Evolutionary conservation across 2,113 vertebrate species (phyloP), one percentile per base, ranked within the genome.

Genomic region (Ploceus nigricollis): DNA sequence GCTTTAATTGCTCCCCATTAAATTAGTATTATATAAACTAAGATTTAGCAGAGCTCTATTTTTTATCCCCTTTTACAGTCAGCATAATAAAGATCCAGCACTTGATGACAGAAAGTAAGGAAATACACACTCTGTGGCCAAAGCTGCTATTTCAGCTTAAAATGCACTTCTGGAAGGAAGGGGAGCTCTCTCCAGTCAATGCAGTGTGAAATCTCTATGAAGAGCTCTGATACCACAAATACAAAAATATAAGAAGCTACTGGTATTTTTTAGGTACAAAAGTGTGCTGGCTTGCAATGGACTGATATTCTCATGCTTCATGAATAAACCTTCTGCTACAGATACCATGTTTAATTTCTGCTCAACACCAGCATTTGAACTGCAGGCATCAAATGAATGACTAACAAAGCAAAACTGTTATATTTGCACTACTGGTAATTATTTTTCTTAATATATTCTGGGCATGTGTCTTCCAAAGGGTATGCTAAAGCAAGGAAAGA

Each of bases 1-100:
- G 23, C 48, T 89, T 92, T 89, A 92, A 78, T 82, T 79, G 45
- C 60, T 93, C 51, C 44, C 27, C 72, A 84, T 84, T 94, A 94
- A 84, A 75, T 91, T 75, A 65, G 24, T 69, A 48, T 82, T 84
- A 72, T 5, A 83, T 90, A 89, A 94, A 95, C 73, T 56, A 65
- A 91, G 77, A 37, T 88, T 94, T 75, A 93, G 39, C 56, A 84
- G 33, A 87, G 50, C 60, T 87, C 61, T 87, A 25, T n/a, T 78
- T 96, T 91, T 91, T 27, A 66, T 80, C 20, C 25, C 7, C 5
- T 93, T 92, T 83, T 75, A 77, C 64, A 90, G n/a, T 71, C 6
- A 1, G 27, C 58, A 73, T 73, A 90, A 87, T 86, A 91, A 93
- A 95, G 76, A 70, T 73, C 28, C 48, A 78, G 48, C 15, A 68